These are phyloP conservation scores for Pantherophis guttatus DNA, from an alignment of 2,113 vertebrate species.

Conservation along the genomic window DNA sequence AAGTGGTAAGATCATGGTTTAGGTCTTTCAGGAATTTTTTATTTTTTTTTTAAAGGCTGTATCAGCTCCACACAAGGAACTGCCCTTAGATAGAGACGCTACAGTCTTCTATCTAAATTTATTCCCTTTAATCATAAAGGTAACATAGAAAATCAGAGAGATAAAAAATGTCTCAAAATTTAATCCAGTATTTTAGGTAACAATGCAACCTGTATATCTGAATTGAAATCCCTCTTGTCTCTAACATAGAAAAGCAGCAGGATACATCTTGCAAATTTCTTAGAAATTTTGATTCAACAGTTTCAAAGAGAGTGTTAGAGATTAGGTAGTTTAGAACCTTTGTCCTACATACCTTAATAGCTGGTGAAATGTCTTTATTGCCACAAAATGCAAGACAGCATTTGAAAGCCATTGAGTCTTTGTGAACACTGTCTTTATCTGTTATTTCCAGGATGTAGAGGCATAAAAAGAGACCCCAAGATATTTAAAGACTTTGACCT, in stretches of 20 bases:
- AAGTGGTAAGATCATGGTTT: not conserved
- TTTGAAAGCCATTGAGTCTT: not conserved
- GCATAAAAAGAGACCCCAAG: not conserved
- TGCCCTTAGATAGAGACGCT: not conserved
- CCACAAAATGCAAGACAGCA: not conserved
- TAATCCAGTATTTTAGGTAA: not conserved
- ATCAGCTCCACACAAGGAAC: not conserved
- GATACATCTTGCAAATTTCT: not conserved
- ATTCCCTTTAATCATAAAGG: not conserved
- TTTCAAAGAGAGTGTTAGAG: not conserved
- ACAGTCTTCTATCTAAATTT: not conserved
- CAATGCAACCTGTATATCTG: not conserved
- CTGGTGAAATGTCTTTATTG: not conserved
- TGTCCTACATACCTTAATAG: not conserved
- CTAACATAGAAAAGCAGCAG: not conserved
- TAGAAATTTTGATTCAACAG: not conserved
- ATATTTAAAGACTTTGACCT: not conserved
- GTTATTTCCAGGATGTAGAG: not conserved
- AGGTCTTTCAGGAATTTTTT: not conserved
- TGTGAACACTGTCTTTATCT: not conserved
- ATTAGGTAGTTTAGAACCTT: not conserved
- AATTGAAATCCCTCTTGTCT: not conserved
- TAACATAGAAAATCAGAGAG: not conserved
- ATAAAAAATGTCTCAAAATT: not conserved
- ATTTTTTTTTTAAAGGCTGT: not conserved